Conservation (phyloP, 2,888 invertebrate genomes). For the Pseudeuparius sepicola region DNA sequence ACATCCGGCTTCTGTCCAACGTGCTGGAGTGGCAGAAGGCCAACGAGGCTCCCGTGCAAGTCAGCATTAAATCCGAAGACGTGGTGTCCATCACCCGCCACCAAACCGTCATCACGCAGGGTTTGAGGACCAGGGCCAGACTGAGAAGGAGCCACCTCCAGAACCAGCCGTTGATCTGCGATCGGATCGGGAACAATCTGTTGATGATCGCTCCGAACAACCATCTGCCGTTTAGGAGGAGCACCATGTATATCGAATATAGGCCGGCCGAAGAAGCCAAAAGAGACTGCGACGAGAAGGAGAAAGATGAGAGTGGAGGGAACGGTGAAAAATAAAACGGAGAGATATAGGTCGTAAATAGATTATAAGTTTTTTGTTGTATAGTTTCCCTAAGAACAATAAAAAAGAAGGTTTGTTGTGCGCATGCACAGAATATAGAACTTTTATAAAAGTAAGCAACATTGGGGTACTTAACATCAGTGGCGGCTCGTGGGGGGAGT, state of each 20-base stretch:
- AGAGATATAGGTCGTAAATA: no score
- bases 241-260: conserved; percentile 25
- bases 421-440: no score
- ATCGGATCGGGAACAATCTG: conserved; percentile 55
- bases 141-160: conserved; percentile 30
- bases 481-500: no score
- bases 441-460: no score
- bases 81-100: conserved; percentile 28
- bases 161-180: conserved; percentile 37
- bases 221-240: conserved; percentile 33
- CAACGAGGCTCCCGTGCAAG: conserved; percentile 34
- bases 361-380: no score
- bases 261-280: no score
- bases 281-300: no score
- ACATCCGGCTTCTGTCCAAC: conserved; percentile 76
- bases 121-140: conserved; percentile 32
- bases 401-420: no score
- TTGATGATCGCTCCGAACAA: conserved; percentile 56
- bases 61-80: conserved; percentile 46
- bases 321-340: conserved; percentile 31
- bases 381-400: no score
- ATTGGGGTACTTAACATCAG: no score
- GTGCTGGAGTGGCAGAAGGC: conserved; percentile 82
- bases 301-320: conserved; percentile 27
- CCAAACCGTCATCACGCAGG: conserved; percentile 22